Evolutionary conservation across 2,888 invertebrate species (phyloP), one percentile per base, ranked within the genome.

Genomic region (Cheilosia soror): DNA sequence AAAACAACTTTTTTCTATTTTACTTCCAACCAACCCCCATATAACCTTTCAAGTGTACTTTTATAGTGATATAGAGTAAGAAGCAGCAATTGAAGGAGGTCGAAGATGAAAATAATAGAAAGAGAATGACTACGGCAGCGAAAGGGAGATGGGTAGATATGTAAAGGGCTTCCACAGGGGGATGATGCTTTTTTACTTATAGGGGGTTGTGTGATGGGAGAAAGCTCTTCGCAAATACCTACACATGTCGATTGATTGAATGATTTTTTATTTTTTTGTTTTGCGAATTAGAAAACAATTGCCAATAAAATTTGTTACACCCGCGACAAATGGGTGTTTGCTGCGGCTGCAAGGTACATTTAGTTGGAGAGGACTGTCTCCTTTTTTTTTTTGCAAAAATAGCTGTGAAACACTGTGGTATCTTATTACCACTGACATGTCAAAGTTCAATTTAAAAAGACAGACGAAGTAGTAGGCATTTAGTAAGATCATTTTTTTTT

Each of bases 231-330:
- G 49, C 63, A 51, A 73, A 77, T 79, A 75, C 81, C 62, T 71
- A 82, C 68, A 57, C 47, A 79, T 53, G 53, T 60, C 75, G 49
- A 84, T 80, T 76, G 71, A 80, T 80, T 84, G 65, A 80, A 76
- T 47, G 75, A 57, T 80, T 84, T 71, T 80, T 75, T 58, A 60
- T 53, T 40, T 9, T 29, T 72, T 71, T 75, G 63, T 80, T 80
- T 80, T 84, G 55, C 58, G 60, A 71, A 65, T 75, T 65, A 33
- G 31, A 82, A 76, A 65, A 65, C 60, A 63, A 81, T 71, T 78
- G 25, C 20, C 51, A 31, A 62, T 4, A 40, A 51, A 78, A 57
- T 66, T 40, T 58, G 29, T 53, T 63, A n/a, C 42, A 33, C 42
- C 25, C 25, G 33, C 63, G 27, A 62, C 13, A 25, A 40, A n/a